phyloP scores from a whole-genome alignment of 2,113 vertebrate species.

The Morone saxatilis region DNA sequence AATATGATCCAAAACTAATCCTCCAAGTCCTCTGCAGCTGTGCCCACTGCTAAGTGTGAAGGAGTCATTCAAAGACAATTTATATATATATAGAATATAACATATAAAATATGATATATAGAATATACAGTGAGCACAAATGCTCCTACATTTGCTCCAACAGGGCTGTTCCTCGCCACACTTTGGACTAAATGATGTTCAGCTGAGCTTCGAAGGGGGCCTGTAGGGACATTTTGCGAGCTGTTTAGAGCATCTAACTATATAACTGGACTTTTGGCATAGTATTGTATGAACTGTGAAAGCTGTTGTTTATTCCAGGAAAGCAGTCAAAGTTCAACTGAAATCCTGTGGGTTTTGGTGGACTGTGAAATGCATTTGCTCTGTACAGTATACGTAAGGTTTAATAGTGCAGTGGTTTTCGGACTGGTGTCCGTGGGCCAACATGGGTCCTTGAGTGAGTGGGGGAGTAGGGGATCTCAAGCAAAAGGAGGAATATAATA shows the following conservation, averaged over 20 bases:
- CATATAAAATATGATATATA: conserved; percentile 40
- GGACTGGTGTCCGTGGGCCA: no score
- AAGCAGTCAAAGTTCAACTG: not conserved
- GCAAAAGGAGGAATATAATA: no score
- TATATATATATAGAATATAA: conserved; percentile 36
- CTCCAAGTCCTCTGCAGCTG: conserved; percentile 88
- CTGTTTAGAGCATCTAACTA: not conserved
- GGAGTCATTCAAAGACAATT: conserved; percentile 71
- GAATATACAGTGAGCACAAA: conserved; percentile 15
- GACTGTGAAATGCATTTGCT: not conserved
- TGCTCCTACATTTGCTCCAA: not conserved
- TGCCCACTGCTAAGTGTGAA: conserved; percentile 73
- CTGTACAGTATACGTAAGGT: not conserved
- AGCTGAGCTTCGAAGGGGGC: not conserved
- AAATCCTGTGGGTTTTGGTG: not conserved
- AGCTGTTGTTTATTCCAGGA: conserved; percentile 9
- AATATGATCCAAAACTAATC: conserved; percentile 84
- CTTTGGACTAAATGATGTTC: not conserved
- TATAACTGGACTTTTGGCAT: not conserved
- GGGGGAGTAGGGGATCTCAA: no score
- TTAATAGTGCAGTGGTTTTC: not conserved
- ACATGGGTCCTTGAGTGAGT: no score
- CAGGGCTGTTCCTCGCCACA: not conserved
- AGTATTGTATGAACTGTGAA: conserved; percentile 6
- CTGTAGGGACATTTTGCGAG: not conserved